Percentiles rank a stretch among this genome's conserved stretches.
Evolutionary conservation across 2,888 invertebrate genomes (phyloP).

Genomic region (Athalia rosae): DNA sequence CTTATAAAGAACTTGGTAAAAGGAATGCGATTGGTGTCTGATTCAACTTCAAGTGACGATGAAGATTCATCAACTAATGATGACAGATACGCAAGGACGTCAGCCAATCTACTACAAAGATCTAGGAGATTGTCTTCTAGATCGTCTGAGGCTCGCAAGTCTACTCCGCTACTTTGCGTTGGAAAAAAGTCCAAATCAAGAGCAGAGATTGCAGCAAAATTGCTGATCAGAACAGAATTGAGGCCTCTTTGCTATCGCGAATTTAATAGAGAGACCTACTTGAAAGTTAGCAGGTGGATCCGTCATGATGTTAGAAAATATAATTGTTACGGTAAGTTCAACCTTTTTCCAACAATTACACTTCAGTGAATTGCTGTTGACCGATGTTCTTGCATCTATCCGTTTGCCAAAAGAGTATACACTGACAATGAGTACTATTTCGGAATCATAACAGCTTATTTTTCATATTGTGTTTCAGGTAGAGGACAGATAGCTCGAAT

Average conservation of each 20-base stretch:
- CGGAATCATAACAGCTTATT: background rate
- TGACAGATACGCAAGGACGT: no score
- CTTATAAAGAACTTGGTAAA: no score
- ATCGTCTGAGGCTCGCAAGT: no score
- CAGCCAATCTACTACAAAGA: no score
- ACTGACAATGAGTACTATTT: conserved; percentile 2
- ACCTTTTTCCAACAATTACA: background rate
- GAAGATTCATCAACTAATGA: no score
- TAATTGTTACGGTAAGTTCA: conserved; percentile 60
- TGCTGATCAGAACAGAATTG: conserved; percentile 50
- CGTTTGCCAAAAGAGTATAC: no score
- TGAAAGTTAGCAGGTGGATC: conserved; percentile 63
- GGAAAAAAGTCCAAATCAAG: conserved; percentile 51
- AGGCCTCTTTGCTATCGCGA: conserved; percentile 37
- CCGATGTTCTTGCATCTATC: no score
- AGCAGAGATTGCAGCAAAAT: conserved; percentile 64
- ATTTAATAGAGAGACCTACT: conserved; percentile 62
- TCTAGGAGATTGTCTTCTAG: no score
- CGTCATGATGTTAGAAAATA: conserved; percentile 58
- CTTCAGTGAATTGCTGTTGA: background rate
- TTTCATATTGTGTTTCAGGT: conserved; percentile 26
- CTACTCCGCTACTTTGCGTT: no score
- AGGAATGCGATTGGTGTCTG: no score
- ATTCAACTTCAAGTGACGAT: no score
- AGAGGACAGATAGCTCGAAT: conserved; percentile 8